Conservation (phyloP, 2,888 invertebrate species). For the Idaea straminata region DNA sequence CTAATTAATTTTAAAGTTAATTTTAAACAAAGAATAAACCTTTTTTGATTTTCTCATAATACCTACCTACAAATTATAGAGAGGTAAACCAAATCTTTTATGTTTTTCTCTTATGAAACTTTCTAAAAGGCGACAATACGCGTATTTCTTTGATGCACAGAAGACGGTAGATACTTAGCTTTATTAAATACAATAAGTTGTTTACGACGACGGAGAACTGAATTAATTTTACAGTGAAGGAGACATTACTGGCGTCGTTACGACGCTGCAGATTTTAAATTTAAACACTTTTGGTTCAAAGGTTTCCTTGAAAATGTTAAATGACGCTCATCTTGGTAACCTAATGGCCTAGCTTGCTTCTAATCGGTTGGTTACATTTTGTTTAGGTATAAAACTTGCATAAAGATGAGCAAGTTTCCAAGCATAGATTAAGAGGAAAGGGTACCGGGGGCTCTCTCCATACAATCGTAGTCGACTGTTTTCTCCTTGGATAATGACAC, state of each 20-base stretch:
- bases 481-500: no score
- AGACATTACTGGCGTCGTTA: not conserved
- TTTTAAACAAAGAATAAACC: no score
- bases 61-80: no score
- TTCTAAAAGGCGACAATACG: not conserved
- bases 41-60: no score
- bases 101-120: not conserved
- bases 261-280: not conserved
- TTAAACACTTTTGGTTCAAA: not conserved
- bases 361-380: not conserved
- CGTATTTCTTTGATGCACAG: not conserved
- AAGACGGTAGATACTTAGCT: not conserved
- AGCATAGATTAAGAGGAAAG: no score
- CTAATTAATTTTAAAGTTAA: no score
- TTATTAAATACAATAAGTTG: not conserved
- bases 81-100: no score
- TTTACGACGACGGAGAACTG: not conserved
- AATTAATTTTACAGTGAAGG: not conserved
- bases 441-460: no score
- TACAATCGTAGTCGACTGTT: no score
- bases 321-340: not conserved
- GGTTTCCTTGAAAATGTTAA: not conserved
- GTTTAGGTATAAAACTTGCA: not conserved
- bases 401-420: not conserved
- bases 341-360: not conserved